These are phyloP conservation scores for Syngnathus floridae DNA, from an alignment of 2,113 vertebrate species.

Conservation along the genomic window DNA sequence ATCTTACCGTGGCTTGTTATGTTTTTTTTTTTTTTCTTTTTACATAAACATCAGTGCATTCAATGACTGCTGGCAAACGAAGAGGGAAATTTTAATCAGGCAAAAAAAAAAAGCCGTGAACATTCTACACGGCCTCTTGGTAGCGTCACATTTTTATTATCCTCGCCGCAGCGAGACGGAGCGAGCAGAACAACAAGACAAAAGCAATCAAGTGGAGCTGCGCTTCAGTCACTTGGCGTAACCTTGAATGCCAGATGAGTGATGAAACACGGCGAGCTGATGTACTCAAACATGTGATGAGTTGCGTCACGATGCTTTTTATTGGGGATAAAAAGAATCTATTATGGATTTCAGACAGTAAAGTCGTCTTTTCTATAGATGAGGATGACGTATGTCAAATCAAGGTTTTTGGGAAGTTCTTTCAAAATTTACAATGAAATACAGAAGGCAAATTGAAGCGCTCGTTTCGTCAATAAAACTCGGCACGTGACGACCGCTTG, in stretches of 20 bases:
- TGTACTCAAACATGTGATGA: slow-evolving; percentile 1
- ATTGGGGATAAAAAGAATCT: neutral
- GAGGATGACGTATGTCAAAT: neutral
- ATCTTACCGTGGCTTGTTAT: neutral
- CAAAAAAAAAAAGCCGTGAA: slow-evolving; percentile 18
- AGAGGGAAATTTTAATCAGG: slow-evolving; percentile 48
- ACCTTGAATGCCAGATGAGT: slow-evolving; percentile 3
- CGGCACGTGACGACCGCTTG: too few relatives aligned
- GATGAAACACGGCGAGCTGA: slow-evolving; percentile 3
- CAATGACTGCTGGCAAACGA: slow-evolving; percentile 18
- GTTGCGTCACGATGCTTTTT: neutral
- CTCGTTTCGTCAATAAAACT: too few relatives aligned
- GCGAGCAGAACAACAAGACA: slow-evolving; percentile 1
- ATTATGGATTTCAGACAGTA: neutral
- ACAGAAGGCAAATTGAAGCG: too few relatives aligned
- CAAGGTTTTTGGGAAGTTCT: neutral
- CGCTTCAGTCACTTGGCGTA: neutral
- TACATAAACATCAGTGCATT: slow-evolving; percentile 11
- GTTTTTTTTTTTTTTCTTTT: neutral
- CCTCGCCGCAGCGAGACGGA: neutral
- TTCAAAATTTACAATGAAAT: neutral
- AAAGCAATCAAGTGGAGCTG: slow-evolving; percentile 2
- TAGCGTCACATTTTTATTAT: neutral
- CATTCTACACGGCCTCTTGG: neutral
- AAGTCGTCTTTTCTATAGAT: neutral